Evolutionary conservation across 2,888 invertebrate genomes (phyloP).

Genomic region (Pollenia labialis): DNA sequence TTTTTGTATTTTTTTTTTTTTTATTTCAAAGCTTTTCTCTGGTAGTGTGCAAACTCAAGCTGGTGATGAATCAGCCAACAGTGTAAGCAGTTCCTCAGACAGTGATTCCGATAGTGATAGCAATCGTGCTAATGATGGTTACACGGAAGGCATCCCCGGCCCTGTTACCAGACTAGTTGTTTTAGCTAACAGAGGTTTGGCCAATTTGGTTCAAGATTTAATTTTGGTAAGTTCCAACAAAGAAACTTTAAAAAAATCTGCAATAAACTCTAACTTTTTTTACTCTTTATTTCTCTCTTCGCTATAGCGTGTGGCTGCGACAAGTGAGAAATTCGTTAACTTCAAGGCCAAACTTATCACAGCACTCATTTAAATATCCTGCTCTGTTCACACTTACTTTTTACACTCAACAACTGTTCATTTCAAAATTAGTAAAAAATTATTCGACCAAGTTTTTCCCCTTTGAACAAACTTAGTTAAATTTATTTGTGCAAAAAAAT

Average conservation of each 20-base stretch:
- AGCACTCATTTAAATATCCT: conserved; percentile 90
- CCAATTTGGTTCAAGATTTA: conserved; percentile 94
- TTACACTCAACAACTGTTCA: conserved; percentile 56
- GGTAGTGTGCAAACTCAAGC: conserved; percentile 89
- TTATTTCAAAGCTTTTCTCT: conserved; percentile 88
- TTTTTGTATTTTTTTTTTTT: neutral
- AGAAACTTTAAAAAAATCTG: neutral
- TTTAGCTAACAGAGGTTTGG: conserved; percentile 93
- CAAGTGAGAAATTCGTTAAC: conserved; percentile 96
- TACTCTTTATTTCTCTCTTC: conserved; percentile 26
- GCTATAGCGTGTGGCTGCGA: conserved; percentile 91
- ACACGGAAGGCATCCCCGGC: conserved; percentile 93
- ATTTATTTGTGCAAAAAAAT: conserved; percentile 65
- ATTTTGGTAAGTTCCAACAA: conserved; percentile 88
- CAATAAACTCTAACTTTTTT: neutral
- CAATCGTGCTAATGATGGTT: conserved; percentile 86
- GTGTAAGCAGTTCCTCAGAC: conserved; percentile 84
- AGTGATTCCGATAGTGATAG: conserved; percentile 85
- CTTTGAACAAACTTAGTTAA: conserved; percentile 74
- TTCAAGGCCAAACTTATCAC: conserved; percentile 96
- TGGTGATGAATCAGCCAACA: conserved; percentile 85
- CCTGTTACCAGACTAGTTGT: conserved; percentile 94
- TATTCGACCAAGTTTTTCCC: conserved; percentile 57
- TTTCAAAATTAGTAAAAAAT: conserved; percentile 71
- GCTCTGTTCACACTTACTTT: conserved; percentile 5